Evolutionary conservation across 2,888 invertebrate genomes (phyloP), one percentile per base, ranked within the genome.

Genomic region (Tillus elongatus): DNA sequence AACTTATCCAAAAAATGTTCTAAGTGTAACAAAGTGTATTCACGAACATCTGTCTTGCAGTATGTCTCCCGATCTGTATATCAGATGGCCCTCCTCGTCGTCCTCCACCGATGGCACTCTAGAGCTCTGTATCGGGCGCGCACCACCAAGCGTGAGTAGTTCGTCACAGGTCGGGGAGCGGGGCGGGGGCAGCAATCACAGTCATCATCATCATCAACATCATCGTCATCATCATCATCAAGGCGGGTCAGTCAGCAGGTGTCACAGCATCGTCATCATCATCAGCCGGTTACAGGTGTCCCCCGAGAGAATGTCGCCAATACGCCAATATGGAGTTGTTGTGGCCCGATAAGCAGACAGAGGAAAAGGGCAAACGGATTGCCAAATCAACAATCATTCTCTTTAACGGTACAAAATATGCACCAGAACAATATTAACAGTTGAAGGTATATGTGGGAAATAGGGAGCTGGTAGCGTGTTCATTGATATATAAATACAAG

Each of bases 21-120:
- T 57, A 58, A 54, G 49, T 55, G 54, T 61, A 62, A 56, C 58
- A 61, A 61, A 61, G 53, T 60, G 59, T 54, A 82, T 82, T 83
- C 85, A 89, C 89, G 88, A 88, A 89, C 96, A 97, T 92, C 95
- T 84, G 79, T 90, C 88, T 82, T 91, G 90, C 74, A 98, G 89
- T 75, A 91, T 79, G 79, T 97, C 96, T 75, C 96, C 97, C 74
- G 83, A 82, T 77, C 87, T 87, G 86, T 97, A 98, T 73, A 98
- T 86, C 76, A 98, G 91, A 75, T 98, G 97, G 73, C 98, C 98
- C 74, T 98, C 97, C 75, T 88, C 88, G 79, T 98, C 97, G 79
- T 98, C 95, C 81, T 92, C 90, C 73, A 96, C 85, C 72, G 89
- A 86, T 71, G 91, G 88, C 68, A 83, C 82, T 67, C 82, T 77